phyloP scores from a whole-genome alignment of 2,888 invertebrate genomes.

The Arctia plantaginis region DNA sequence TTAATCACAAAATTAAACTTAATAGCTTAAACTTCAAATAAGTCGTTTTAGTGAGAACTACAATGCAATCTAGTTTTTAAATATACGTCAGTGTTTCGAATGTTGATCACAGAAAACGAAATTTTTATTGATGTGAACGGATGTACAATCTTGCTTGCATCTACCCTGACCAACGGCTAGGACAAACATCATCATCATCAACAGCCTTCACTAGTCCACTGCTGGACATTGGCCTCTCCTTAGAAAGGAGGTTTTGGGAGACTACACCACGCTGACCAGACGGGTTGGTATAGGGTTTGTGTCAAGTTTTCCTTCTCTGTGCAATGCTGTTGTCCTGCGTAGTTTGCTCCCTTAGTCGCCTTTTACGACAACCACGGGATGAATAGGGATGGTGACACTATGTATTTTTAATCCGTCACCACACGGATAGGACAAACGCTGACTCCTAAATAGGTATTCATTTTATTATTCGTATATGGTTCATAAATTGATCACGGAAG shows the following conservation, averaged over 20 bases:
- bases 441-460: not conserved
- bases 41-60: not conserved
- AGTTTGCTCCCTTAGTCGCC: too few species aligned
- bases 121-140: not conserved
- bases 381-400: too few species aligned
- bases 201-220: too few species aligned
- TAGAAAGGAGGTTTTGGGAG: too few species aligned
- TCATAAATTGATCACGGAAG: not conserved
- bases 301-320: too few species aligned
- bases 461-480: not conserved
- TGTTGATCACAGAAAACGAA: not conserved
- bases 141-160: not conserved
- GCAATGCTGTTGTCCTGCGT: too few species aligned
- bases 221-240: too few species aligned
- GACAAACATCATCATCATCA: too few species aligned
- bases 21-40: constrained; percentile 14
- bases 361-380: too few species aligned
- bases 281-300: too few species aligned
- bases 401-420: too few species aligned
- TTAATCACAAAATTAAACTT: constrained; percentile 22
- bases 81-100: not conserved
- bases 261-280: too few species aligned
- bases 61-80: not conserved
- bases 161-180: not conserved
- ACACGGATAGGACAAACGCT: not conserved